Conservation (phyloP, 1,140 invertebrate genomes). For the Ctenoplectra terminalis region DNA sequence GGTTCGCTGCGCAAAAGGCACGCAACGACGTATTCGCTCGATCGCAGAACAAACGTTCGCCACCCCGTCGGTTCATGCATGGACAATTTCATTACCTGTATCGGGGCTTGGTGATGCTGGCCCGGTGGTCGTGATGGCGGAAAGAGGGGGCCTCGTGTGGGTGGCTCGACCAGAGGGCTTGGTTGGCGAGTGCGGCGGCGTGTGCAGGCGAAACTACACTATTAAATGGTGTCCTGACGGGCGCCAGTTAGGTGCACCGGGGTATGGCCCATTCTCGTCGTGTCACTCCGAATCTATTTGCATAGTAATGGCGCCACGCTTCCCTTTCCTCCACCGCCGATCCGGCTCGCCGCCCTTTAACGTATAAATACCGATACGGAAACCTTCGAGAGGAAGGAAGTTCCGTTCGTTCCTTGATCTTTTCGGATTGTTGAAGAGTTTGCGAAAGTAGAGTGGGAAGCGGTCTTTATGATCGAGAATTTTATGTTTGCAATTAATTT, state of each 20-base stretch:
- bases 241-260: constrained; percentile 75
- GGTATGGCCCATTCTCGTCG: constrained; percentile 75
- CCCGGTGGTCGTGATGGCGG: constrained; percentile 43
- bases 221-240: constrained; percentile 79
- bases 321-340: constrained; percentile 50
- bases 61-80: constrained; percentile 66
- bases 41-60: constrained; percentile 73
- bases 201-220: constrained; percentile 78
- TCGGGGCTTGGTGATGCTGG: constrained; percentile 46
- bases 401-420: not conserved
- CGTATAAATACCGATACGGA: constrained; percentile 60
- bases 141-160: constrained; percentile 5
- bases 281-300: constrained; percentile 81
- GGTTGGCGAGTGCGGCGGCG: constrained; percentile 55
- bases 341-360: constrained; percentile 36
- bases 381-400: constrained; percentile 20
- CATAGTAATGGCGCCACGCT: constrained; percentile 78
- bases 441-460: too few species aligned
- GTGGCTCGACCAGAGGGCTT: constrained; percentile 36
- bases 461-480: too few species aligned
- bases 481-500: too few species aligned
- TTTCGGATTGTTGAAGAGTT: not conserved
- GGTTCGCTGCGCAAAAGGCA: constrained; percentile 65
- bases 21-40: constrained; percentile 67
- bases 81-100: constrained; percentile 81